phyloP scores from a whole-genome alignment of 2,888 invertebrate genomes.

The Ectropis crepuscularia region DNA sequence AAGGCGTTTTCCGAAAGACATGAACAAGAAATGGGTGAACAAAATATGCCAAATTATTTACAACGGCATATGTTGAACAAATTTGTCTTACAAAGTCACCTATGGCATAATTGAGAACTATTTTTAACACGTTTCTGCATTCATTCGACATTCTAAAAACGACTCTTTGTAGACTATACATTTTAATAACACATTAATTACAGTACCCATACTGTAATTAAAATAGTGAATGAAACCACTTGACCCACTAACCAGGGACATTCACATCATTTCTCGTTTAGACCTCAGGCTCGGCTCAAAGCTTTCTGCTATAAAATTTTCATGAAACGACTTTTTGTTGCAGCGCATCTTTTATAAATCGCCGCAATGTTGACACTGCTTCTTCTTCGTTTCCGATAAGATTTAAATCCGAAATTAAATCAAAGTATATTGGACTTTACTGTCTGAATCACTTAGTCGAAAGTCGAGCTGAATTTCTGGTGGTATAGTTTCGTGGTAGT shows the following conservation, averaged over 20 bases:
- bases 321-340: constrained; percentile 61
- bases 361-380: constrained; percentile 56
- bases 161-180: not conserved
- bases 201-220: constrained; percentile 22
- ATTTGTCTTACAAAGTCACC: no score
- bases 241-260: constrained; percentile 70
- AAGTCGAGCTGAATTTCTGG: constrained; percentile 36
- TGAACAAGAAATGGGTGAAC: no score
- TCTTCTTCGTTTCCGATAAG: constrained; percentile 46
- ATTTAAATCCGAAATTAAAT: constrained; percentile 33
- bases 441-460: constrained; percentile 40
- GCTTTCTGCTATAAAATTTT: constrained; percentile 66
- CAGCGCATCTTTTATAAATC: constrained; percentile 58
- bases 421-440: constrained; percentile 49
- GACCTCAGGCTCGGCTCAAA: constrained; percentile 62
- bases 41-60: no score
- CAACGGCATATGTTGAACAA: no score
- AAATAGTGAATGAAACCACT: constrained; percentile 45
- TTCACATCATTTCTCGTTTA: constrained; percentile 70
- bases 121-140: not conserved
- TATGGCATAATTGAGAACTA: no score
- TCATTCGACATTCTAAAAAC: not conserved
- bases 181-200: no score
- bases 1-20: no score
- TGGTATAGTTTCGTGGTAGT: constrained; percentile 44